Base-by-base conservation (phyloP, 2,797 vertebrate genomes). In the Ceyx erithaca region DNA sequence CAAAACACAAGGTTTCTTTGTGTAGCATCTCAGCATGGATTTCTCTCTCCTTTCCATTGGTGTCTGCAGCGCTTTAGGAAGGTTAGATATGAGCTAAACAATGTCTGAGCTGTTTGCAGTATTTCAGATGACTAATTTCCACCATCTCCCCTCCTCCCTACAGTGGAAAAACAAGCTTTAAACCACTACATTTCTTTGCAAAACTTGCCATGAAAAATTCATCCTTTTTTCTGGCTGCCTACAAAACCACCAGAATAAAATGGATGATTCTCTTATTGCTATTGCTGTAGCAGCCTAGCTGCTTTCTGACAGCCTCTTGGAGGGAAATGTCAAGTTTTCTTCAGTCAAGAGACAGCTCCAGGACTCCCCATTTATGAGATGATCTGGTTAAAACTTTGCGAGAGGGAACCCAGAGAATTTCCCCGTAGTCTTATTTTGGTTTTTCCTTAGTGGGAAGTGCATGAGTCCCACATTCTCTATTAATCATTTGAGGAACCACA, bases 401-500 rank as follows among this genome's bases (percentile, higher is more conserved):
- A 94, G 41, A 77, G 35, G 45, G 61, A 93, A 76, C 85, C 45
- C 49, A 67, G 54, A 81, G 83, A 68, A 84, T 90, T 95, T 94
- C 91, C 91, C 80, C 0, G 0, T 41, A 40, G 71, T 57, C 58
- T 85, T 81, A 67, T 79, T 94, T 94, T 0, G 4, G 4, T 85
- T 91, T 95, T 92, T 86, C 85, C 80, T 77, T 46, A 85, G 71
- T 86, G 68, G 13, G 87, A 93, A 90, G 64, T 82, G 30, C 71
- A 87, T 5, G 13, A 87, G 83, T 82, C 87, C 90, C 57, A 87
- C 40, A 84, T 93, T 93, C 80, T 77, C 79, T 95, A 58, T 84
- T 92, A 93, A 93, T 90, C 54, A 68, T 88, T 73, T 86, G 68
- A 82, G 94, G 94, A 96, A 94, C 89, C 87, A 79, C 85, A 95